Base-by-base conservation (phyloP, 2,113 vertebrate species). In the Entelurus aequoreus region DNA sequence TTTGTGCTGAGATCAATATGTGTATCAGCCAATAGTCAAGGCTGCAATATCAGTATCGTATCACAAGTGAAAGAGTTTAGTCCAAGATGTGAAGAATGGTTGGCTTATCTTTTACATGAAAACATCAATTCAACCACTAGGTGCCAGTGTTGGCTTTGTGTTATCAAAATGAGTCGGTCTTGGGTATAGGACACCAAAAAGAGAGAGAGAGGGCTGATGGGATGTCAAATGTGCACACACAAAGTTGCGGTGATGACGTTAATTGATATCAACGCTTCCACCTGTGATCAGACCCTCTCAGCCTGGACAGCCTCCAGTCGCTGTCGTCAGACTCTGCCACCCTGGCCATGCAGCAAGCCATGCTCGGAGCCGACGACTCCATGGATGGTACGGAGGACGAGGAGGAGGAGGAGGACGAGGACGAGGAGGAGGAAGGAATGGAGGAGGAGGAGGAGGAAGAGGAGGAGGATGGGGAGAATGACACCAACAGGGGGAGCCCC, bases 291-390 rank as follows among this genome's bases (percentile, higher is more conserved):
- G 95, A 94, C 72, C 93, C 94, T 0, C 90, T 99, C 76, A 92
- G 65, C 61, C 87, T 99, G 90, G 96, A 99, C 89, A 93, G 90
- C 86, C 91, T 98, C 59, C 96, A 99, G 65, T 91, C 96, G 7
- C 91, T 99, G 63, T 95, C 96, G 2, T 97, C 96, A 1, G 95
- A 97, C 80, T 96, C 92, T 0, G 95, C 95, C 84, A 95, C 95
- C 35, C 92, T 98, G 83, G 94, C 95, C 73, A 98, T 99, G 94
- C 96, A 99, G 90, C 96, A 99, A 68, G 96, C 94, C 7, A 96
- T 99, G 95, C 90, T 99, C 86, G 94, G 84, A 0, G 95, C 86
- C 0, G 96, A 99, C 0, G 96, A 99, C 86, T 99, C 96, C 36
- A 89, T 99, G 59, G 96, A 99, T 0, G 96, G 96, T 71, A 96